Conservation (phyloP, 2,888 invertebrate genomes). For the Drosophila parthenogenetica region DNA sequence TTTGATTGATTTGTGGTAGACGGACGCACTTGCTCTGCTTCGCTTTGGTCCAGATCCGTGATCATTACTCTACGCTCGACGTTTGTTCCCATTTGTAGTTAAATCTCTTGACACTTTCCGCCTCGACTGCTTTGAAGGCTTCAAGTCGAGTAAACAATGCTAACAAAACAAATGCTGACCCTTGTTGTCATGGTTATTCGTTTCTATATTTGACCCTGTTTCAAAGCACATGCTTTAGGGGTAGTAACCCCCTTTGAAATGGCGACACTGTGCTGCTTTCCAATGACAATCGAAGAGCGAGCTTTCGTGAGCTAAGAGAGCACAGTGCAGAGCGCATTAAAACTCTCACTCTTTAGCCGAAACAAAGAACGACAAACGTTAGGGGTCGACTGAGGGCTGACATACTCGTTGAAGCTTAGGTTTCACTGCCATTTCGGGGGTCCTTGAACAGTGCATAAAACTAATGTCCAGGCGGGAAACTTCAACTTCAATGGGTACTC, state of each 20-base stretch:
- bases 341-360: constrained; percentile 1
- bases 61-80: constrained; percentile 61
- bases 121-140: constrained; percentile 17
- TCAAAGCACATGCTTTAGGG: constrained; percentile 15
- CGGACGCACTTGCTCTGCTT: constrained; percentile 42
- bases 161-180: constrained; percentile 21
- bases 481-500: constrained; percentile 43
- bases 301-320: constrained; percentile 29
- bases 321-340: constrained; percentile 6
- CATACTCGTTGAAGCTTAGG: constrained; percentile 8
- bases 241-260: constrained; percentile 25
- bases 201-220: constrained; percentile 64
- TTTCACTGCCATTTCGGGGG: constrained; percentile 39
- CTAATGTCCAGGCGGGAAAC: constrained; percentile 63
- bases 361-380: not conserved
- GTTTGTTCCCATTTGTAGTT: constrained; percentile 38
- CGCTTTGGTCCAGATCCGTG: constrained; percentile 82
- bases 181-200: constrained; percentile 53
- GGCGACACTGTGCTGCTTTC: constrained; percentile 47
- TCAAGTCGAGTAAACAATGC: constrained; percentile 55
- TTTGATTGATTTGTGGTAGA: constrained; percentile 42
- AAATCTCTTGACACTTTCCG: constrained; percentile 36
- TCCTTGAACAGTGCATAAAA: constrained; percentile 62
- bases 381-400: not conserved
- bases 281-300: constrained; percentile 30